Evolutionary conservation across 2,888 invertebrate species (phyloP).

Genomic region (Linyphia triangularis): DNA sequence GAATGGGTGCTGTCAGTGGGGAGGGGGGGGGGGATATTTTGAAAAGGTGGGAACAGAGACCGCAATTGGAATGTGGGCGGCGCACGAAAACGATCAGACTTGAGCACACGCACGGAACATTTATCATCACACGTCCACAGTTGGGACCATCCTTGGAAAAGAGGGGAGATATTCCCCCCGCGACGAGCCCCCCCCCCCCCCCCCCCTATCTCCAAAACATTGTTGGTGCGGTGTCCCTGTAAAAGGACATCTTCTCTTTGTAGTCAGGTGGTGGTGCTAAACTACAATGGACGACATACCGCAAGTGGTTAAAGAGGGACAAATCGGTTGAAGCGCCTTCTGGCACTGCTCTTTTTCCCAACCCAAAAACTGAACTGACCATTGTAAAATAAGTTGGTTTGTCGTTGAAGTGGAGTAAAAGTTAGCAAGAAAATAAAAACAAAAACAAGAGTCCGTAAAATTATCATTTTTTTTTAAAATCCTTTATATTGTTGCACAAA

Average conservation of each 20-base stretch:
- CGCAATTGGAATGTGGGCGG: background rate
- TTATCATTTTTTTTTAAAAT: too few relatives aligned
- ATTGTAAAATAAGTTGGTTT: too few relatives aligned
- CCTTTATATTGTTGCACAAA: too few relatives aligned
- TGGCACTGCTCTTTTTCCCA: too few relatives aligned
- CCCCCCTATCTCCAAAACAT: background rate
- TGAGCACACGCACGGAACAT: conserved; percentile 50
- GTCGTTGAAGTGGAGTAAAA: too few relatives aligned
- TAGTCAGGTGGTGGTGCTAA: background rate
- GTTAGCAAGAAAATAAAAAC: too few relatives aligned
- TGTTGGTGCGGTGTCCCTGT: too few relatives aligned
- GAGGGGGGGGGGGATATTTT: background rate
- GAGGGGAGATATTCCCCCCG: too few relatives aligned
- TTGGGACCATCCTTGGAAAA: too few relatives aligned
- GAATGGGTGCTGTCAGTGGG: background rate
- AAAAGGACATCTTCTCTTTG: background rate
- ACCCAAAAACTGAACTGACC: too few relatives aligned
- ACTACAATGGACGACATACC: background rate
- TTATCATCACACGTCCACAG: conserved; percentile 57
- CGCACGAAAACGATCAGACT: background rate
- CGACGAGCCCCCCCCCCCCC: background rate
- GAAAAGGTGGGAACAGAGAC: background rate
- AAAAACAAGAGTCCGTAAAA: too few relatives aligned
- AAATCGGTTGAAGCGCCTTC: background rate
- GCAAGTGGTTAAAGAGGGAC: background rate